A percentile compares a stretch with the other conserved stretches of the same genome.
Evolutionary conservation across 2,797 vertebrate species (phyloP).

Genomic region (Odontamblyopus rebecca): DNA sequence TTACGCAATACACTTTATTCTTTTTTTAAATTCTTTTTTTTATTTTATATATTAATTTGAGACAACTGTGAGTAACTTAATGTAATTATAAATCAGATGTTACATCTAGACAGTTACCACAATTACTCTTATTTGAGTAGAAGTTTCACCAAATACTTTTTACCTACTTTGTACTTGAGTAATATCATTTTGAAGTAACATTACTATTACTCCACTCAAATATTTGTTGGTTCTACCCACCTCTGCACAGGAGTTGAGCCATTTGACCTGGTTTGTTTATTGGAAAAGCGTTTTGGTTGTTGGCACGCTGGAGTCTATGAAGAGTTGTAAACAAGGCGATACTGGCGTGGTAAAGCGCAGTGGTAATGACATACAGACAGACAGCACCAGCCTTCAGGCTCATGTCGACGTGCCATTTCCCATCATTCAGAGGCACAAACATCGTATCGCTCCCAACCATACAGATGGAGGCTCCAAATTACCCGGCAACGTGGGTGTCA

Average conservation of each 20-base stretch:
- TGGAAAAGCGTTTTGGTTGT: slow-evolving; percentile 25
- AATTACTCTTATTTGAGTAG: too few relatives aligned
- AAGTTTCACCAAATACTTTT: too few relatives aligned
- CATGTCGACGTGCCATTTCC: slow-evolving; percentile 66
- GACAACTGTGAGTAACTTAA: too few relatives aligned
- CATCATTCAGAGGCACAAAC: slow-evolving; percentile 68
- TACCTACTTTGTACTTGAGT: too few relatives aligned
- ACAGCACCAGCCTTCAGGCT: slow-evolving; percentile 57
- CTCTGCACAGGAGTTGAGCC: slow-evolving; percentile 3
- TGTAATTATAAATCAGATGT: too few relatives aligned
- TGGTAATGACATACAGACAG: slow-evolving; percentile 46
- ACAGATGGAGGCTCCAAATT: slow-evolving; percentile 57
- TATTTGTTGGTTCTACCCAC: too few relatives aligned
- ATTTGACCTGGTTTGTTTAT: slow-evolving; percentile 32
- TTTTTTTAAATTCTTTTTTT: too few relatives aligned
- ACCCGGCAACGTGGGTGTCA: slow-evolving; percentile 56
- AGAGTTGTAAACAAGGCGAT: slow-evolving; percentile 21
- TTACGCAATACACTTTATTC: too few relatives aligned
- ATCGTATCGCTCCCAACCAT: slow-evolving; percentile 63
- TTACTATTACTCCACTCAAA: too few relatives aligned
- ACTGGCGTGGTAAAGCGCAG: slow-evolving; percentile 20
- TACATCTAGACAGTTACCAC: too few relatives aligned
- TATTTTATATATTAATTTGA: too few relatives aligned
- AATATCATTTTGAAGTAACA: too few relatives aligned
- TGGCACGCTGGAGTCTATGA: slow-evolving; percentile 24